Percentiles rank a stretch among this genome's conserved stretches.
Evolutionary conservation across 2,113 vertebrate species (phyloP).

Genomic region (Rhinoderma darwinii): DNA sequence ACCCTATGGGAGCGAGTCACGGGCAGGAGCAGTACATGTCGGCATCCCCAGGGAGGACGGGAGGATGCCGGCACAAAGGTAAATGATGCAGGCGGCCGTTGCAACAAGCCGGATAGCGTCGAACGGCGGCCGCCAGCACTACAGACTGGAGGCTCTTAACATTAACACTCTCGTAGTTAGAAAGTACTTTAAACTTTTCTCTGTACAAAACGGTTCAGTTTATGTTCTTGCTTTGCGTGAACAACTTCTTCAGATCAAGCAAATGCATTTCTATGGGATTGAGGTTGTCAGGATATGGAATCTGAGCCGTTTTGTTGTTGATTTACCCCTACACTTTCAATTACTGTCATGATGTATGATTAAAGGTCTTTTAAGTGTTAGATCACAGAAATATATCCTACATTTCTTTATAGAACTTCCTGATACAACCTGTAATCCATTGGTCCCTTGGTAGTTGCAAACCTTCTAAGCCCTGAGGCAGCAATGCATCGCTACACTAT

Average conservation of each 20-base stretch:
- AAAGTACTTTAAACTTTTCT: background rate
- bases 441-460: background rate
- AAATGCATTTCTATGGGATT: background rate
- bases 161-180: too few relatives aligned
- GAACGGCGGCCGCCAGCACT: too few relatives aligned
- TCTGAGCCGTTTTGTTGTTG: background rate
- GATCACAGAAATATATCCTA: background rate
- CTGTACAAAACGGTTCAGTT: background rate
- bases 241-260: background rate
- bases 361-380: constrained; percentile 6
- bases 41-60: too few relatives aligned
- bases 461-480: background rate
- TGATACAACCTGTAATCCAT: background rate
- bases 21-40: too few relatives aligned
- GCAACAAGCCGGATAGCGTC: too few relatives aligned
- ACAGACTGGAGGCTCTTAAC: too few relatives aligned
- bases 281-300: background rate
- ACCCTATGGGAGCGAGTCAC: too few relatives aligned
- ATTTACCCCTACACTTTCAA: background rate
- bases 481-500: background rate
- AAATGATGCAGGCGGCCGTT: too few relatives aligned
- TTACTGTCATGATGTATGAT: background rate
- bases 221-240: background rate
- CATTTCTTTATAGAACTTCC: background rate
- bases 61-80: too few relatives aligned